Percentiles rank a stretch among this genome's conserved stretches.
Evolutionary conservation across 2,113 vertebrate species (phyloP).

Genomic region (Oxygymnocypris stewartii): DNA sequence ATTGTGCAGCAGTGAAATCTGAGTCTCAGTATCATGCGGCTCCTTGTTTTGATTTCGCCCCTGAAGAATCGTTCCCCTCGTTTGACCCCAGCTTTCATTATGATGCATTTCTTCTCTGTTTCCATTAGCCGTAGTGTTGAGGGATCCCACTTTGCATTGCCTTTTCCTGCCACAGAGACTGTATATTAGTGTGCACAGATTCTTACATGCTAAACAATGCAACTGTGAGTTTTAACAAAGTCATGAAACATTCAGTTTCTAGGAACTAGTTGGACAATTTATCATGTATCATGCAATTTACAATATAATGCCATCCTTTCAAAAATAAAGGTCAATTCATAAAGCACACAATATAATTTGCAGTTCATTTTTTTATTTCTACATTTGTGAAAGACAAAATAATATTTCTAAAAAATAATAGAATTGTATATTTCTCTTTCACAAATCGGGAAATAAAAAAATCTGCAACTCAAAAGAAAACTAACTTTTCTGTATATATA

Average conservation of each 20-base stretch:
- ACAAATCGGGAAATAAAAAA: neutral
- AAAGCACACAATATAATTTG: neutral
- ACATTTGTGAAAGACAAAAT: neutral
- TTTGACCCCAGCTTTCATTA: conserved; percentile 54
- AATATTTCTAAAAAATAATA: neutral
- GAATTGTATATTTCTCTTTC: neutral
- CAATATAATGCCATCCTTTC: neutral
- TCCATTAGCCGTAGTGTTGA: conserved; percentile 53
- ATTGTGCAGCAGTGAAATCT: conserved; percentile 48
- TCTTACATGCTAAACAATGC: conserved; percentile 20
- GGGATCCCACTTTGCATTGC: conserved; percentile 33
- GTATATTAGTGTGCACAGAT: conserved; percentile 17
- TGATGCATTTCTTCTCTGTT: conserved; percentile 53
- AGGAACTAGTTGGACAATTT: neutral
- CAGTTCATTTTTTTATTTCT: no score
- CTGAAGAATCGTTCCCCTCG: conserved; percentile 53
- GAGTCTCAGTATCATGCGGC: conserved; percentile 55
- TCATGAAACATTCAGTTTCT: neutral
- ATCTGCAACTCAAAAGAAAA: neutral
- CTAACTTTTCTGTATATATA: neutral
- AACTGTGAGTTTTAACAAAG: conserved; percentile 18
- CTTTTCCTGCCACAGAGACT: conserved; percentile 5
- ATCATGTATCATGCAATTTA: neutral
- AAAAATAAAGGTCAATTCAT: neutral
- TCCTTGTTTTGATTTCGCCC: conserved; percentile 55